Conservation (phyloP, 2,113 vertebrate genomes). For the Hippocampus guttulatus region DNA sequence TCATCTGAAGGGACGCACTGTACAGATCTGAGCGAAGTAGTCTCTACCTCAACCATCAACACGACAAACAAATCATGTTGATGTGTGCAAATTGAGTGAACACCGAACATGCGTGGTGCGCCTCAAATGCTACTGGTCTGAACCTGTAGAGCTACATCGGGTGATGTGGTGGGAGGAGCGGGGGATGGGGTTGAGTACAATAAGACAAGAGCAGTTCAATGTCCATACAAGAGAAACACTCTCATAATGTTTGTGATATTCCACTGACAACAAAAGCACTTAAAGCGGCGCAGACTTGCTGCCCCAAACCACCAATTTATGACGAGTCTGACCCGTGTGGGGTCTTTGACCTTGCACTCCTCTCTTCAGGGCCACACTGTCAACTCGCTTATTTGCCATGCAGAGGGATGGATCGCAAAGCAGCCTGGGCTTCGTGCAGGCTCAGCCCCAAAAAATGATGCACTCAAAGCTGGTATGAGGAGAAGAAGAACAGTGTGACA, state of each 20-base stretch:
- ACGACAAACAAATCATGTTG: constrained; percentile 23
- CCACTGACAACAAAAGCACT: constrained; percentile 1
- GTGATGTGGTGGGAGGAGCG: constrained; percentile 20
- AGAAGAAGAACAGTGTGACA: constrained; percentile 27
- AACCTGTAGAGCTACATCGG: constrained; percentile 57
- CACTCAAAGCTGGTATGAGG: constrained; percentile 61
- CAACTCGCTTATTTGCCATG: constrained; percentile 37
- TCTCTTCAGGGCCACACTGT: constrained; percentile 15
- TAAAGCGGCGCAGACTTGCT: constrained; percentile 9
- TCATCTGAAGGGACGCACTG: constrained; percentile 35
- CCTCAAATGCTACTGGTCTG: constrained; percentile 58
- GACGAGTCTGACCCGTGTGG: constrained; percentile 26
- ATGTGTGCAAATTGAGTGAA: constrained; percentile 46
- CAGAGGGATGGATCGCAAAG: constrained; percentile 58
- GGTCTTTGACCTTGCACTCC: constrained; percentile 30
- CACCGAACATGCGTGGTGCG: constrained; percentile 41
- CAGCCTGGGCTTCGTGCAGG: constrained; percentile 34
- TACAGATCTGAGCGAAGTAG: not conserved
- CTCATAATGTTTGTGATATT: constrained; percentile 18
- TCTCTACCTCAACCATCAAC: constrained; percentile 42
- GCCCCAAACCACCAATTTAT: constrained; percentile 20
- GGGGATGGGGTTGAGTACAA: not conserved
- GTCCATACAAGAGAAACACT: constrained; percentile 45
- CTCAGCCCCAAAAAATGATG: constrained; percentile 54
- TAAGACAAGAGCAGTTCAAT: not conserved